Evolutionary conservation across 2,113 vertebrate species (phyloP).

Genomic region (Hypanus sabinus): DNA sequence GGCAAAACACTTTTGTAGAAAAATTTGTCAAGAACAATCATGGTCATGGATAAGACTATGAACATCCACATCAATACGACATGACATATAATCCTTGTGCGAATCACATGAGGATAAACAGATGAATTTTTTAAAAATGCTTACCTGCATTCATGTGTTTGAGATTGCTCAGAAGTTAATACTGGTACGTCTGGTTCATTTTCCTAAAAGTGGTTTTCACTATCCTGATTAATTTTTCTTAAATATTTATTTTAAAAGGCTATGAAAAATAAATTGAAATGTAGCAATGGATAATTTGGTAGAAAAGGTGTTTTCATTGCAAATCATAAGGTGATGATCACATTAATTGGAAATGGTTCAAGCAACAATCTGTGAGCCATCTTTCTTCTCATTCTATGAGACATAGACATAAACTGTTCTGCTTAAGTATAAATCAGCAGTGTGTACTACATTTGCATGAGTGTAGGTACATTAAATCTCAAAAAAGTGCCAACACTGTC

Average conservation of each 20-base stretch:
- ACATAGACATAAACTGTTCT: neutral
- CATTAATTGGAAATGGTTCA: neutral
- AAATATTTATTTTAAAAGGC: neutral
- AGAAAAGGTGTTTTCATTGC: neutral
- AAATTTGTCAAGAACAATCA: no score
- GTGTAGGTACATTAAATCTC: neutral
- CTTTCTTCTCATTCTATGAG: neutral
- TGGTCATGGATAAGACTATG: no score
- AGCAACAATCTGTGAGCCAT: neutral
- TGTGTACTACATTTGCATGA: neutral
- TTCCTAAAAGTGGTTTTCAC: no score
- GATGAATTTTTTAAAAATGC: no score
- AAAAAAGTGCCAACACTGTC: neutral
- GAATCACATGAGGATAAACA: neutral
- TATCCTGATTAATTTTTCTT: neutral
- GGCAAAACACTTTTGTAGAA: no score
- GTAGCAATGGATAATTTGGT: neutral
- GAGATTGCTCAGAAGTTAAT: no score
- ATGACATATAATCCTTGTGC: neutral
- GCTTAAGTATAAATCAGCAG: neutral
- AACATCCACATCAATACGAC: no score
- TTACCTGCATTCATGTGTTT: no score
- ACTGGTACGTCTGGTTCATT: no score
- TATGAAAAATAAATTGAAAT: neutral
- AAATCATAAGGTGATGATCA: neutral